These are phyloP conservation scores for Apis dorsata DNA, from an alignment of 1,140 invertebrate species.

Conservation along the genomic window DNA sequence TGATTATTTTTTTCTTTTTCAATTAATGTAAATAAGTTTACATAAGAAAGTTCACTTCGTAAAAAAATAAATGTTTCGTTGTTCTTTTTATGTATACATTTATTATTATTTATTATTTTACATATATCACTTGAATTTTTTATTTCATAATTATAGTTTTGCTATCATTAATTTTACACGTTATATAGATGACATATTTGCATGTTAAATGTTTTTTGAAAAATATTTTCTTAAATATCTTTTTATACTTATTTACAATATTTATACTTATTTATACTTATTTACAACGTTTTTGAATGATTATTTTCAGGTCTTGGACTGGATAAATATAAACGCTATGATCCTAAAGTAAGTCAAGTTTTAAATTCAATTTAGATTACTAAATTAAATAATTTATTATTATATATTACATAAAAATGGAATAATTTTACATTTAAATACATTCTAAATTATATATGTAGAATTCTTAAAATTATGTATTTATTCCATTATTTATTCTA, in stretches of 20 bases:
- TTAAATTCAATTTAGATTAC: background rate
- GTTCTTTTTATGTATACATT: no score
- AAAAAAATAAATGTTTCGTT: no score
- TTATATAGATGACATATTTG: background rate
- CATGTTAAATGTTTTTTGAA: background rate
- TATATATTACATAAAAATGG: no score
- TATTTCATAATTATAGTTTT: no score
- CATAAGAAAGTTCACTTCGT: no score
- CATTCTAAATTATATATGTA: background rate
- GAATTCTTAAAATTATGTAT: background rate
- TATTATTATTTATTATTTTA: no score
- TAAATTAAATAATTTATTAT: no score
- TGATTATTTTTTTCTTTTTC: background rate
- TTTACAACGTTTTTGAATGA: conserved; percentile 2
- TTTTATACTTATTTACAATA: background rate
- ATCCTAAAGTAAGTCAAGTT: conserved; percentile 90
- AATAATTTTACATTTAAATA: no score
- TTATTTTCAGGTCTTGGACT: conserved; percentile 91
- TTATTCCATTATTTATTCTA: background rate
- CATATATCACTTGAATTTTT: no score
- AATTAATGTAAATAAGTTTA: background rate
- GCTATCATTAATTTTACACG: no score
- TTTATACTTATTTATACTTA: background rate
- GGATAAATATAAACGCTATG: conserved; percentile 96
- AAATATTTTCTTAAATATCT: background rate